Base-by-base conservation (phyloP, 2,113 vertebrate species). In the Candoia aspera region DNA sequence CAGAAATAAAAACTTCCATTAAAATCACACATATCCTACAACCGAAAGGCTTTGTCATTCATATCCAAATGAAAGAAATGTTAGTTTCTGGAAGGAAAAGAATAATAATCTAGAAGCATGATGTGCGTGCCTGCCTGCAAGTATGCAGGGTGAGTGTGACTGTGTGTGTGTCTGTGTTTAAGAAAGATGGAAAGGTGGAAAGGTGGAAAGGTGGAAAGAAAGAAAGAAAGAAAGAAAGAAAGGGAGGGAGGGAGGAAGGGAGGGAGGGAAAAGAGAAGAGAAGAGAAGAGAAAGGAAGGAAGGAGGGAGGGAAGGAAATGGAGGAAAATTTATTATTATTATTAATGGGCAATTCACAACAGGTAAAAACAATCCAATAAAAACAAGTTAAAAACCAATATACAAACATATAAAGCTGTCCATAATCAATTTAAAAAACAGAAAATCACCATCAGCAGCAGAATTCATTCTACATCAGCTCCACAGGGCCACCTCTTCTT, bases 221-320 rank as follows among this genome's bases (percentile, higher is more conserved):
- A 73, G 68, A 2, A n/a, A 62, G 3, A 17, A 11, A 29, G 62
- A 29, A 10, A 11, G 60, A 11, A 1, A 26, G 24, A 21, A 6
- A n/a, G n/a, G 58, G 19, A 12, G 0, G 19, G 58, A 21, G 2
- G 60, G n/a, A n/a, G n/a, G n/a, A n/a, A n/a, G n/a, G n/a, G n/a
- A n/a, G n/a, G n/a, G n/a, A n/a, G n/a, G n/a, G n/a, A n/a, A n/a
- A n/a, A n/a, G n/a, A n/a, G n/a, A n/a, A n/a, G n/a, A n/a, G n/a
- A n/a, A n/a, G n/a, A n/a, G n/a, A n/a, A n/a, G n/a, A n/a, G n/a
- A n/a, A n/a, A 42, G 3, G 68, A 73, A 73, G 33, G 68, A 2
- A n/a, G 26, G 3, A 17, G 10, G 11, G 62, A 29, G 8, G 3
- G 60, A 11, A 1, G 9, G 24, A 21, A 6, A 3, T 0, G 10